phyloP scores from a whole-genome alignment of 64 coral and sea anemone species.

The Cladopsammia gracilis region DNA sequence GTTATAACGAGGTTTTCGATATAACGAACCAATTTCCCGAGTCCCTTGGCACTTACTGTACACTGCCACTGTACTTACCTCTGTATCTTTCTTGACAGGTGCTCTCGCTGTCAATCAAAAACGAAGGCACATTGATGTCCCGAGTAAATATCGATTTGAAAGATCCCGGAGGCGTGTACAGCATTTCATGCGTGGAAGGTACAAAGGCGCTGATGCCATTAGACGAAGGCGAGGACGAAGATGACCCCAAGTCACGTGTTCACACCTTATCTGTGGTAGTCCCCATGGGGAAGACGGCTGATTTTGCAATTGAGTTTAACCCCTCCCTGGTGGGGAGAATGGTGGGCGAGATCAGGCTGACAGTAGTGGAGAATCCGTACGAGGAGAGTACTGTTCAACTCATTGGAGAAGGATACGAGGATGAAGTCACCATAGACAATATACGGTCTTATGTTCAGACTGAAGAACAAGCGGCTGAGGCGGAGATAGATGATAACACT shows the following conservation, averaged over 20 bases:
- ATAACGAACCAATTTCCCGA: too few species aligned
- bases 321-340: slow-evolving; percentile 64
- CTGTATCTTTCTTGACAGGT: slow-evolving; percentile 17
- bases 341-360: slow-evolving; percentile 77
- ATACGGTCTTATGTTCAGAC: slow-evolving; percentile 58
- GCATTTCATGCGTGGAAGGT: slow-evolving; percentile 69
- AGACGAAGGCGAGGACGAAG: slow-evolving; percentile 40
- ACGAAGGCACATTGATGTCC: slow-evolving; percentile 91
- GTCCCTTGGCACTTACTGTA: too few species aligned
- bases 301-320: slow-evolving; percentile 93
- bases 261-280: slow-evolving; percentile 73
- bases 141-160: slow-evolving; percentile 87
- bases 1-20: too few species aligned
- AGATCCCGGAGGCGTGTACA: slow-evolving; percentile 76
- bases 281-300: slow-evolving; percentile 81
- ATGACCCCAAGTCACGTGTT: slow-evolving; percentile 13
- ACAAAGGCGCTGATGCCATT: slow-evolving; percentile 74
- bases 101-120: slow-evolving; percentile 71
- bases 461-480: slow-evolving; percentile 43
- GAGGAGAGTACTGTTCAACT: slow-evolving; percentile 83
- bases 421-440: slow-evolving; percentile 99
- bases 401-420: slow-evolving; percentile 95
- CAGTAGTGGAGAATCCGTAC: slow-evolving; percentile 95
- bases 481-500: slow-evolving; percentile 74
- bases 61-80: too few species aligned